A percentile compares a stretch with the other conserved stretches of the same genome.
These are phyloP conservation scores for Lysiphlebus fabarum DNA, from an alignment of 1,140 invertebrate species.

Conservation along the genomic window DNA sequence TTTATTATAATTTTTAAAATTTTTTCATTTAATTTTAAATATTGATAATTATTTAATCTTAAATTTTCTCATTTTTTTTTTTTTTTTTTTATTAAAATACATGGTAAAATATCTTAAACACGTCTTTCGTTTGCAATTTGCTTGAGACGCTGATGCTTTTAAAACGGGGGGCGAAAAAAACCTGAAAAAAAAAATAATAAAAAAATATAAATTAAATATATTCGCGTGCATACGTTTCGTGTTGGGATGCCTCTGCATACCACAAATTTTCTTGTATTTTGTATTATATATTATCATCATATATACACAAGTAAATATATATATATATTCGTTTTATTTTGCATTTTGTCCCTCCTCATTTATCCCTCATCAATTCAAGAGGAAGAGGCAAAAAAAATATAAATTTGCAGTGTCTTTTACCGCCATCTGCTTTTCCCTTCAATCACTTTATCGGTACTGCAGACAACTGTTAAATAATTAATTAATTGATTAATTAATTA, in stretches of 20 bases:
- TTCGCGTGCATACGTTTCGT: conserved; percentile 19
- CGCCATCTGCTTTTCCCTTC: conserved; percentile 24
- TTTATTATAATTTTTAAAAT: no score
- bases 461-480: conserved; percentile 17
- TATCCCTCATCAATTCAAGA: background rate
- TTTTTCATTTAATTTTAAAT: no score
- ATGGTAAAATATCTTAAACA: no score
- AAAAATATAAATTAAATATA: conserved; percentile 17
- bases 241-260: conserved; percentile 19
- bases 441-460: conserved; percentile 22
- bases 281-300: no score
- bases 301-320: no score
- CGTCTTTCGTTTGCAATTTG: no score
- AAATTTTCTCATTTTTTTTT: no score
- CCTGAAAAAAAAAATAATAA: conserved; percentile 12
- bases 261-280: conserved; percentile 16
- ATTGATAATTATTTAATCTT: no score
- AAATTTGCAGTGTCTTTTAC: conserved; percentile 20
- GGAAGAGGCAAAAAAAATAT: background rate
- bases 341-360: conserved; percentile 7
- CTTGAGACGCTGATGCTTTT: no score
- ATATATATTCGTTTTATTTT: no score
- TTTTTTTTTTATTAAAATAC: no score
- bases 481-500: no score
- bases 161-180: conserved; percentile 15